These are phyloP conservation scores for Plutella xylostella DNA, from an alignment of 2,888 invertebrate species.

Conservation along the genomic window DNA sequence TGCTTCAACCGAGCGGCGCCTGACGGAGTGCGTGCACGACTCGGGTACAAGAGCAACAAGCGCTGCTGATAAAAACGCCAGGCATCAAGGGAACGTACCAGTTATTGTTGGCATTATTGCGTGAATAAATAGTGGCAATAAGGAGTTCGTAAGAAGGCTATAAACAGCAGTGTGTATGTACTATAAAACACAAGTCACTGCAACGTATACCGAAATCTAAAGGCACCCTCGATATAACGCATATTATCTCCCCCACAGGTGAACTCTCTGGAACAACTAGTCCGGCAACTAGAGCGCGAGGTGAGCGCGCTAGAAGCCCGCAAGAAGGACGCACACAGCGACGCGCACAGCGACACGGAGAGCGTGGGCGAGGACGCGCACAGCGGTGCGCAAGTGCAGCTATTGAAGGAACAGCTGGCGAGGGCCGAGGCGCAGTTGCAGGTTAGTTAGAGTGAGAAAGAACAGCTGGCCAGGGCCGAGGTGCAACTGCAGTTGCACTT, in stretches of 20 bases:
- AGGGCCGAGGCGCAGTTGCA: constrained; percentile 71
- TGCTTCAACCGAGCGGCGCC: too few relatives aligned
- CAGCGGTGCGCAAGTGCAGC: constrained; percentile 37
- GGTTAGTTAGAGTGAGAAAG: too few relatives aligned
- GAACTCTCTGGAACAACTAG: constrained; percentile 50
- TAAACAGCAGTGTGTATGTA: too few relatives aligned
- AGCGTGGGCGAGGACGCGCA: constrained; percentile 33
- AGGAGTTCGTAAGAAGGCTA: too few relatives aligned
- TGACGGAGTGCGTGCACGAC: constrained; percentile 39
- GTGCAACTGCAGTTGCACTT: too few relatives aligned
- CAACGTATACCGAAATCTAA: too few relatives aligned
- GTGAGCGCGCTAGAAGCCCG: constrained; percentile 49
- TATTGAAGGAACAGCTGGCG: constrained; percentile 73
- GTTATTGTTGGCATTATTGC: too few relatives aligned
- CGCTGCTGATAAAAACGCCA: constrained; percentile 40
- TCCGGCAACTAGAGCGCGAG: constrained; percentile 55
- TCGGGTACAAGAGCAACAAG: constrained; percentile 41
- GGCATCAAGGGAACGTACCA: constrained; percentile 52
- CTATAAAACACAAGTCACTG: too few relatives aligned
- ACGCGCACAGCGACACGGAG: constrained; percentile 43
- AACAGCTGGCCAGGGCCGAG: too few relatives aligned
- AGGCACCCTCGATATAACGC: too few relatives aligned
- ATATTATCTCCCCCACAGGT: constrained; percentile 42
- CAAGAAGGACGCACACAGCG: constrained; percentile 41
- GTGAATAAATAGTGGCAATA: too few relatives aligned